Conservation (phyloP, 2,888 invertebrate genomes). For the Lepas anatifera region DNA sequence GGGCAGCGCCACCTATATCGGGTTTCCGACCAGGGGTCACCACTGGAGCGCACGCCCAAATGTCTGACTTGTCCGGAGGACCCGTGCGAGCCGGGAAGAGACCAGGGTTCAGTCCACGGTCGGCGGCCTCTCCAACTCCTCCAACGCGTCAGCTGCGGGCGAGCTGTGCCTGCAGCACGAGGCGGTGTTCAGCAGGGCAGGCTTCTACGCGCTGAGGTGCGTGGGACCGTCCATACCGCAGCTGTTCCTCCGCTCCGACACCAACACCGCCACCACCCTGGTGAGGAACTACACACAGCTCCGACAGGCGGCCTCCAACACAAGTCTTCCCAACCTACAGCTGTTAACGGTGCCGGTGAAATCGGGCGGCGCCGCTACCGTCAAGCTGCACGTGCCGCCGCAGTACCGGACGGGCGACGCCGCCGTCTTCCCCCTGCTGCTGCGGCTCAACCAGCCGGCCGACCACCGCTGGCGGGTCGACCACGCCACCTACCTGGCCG, state of each 20-base stretch:
- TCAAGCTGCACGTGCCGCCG: slow-evolving; percentile 75
- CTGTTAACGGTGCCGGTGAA: slow-evolving; percentile 75
- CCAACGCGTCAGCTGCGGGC: not conserved
- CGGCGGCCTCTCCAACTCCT: slow-evolving; percentile 25
- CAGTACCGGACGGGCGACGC: not conserved
- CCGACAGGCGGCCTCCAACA: slow-evolving; percentile 45
- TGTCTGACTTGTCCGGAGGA: slow-evolving; percentile 45
- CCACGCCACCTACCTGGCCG: slow-evolving; percentile 89
- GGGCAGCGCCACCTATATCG: slow-evolving; percentile 71
- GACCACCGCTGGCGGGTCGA: slow-evolving; percentile 44
- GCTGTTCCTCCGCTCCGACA: slow-evolving; percentile 35
- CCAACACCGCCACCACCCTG: slow-evolving; percentile 32
- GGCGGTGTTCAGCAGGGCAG: slow-evolving; percentile 33
- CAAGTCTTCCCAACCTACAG: slow-evolving; percentile 68
- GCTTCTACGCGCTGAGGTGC: slow-evolving; percentile 72
- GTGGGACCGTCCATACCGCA: slow-evolving; percentile 80
- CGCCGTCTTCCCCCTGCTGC: not conserved
- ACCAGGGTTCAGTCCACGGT: no score
- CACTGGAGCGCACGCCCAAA: slow-evolving; percentile 31
- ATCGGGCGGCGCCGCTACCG: slow-evolving; percentile 75
- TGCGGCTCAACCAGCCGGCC: not conserved
- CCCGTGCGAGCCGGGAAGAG: no score
- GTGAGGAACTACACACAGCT: slow-evolving; percentile 63
- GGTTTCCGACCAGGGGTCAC: slow-evolving; percentile 43
- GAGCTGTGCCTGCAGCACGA: not conserved